Evolutionary conservation across 2,113 vertebrate species (phyloP).

Genomic region (Psammodynastes pulverulentus): DNA sequence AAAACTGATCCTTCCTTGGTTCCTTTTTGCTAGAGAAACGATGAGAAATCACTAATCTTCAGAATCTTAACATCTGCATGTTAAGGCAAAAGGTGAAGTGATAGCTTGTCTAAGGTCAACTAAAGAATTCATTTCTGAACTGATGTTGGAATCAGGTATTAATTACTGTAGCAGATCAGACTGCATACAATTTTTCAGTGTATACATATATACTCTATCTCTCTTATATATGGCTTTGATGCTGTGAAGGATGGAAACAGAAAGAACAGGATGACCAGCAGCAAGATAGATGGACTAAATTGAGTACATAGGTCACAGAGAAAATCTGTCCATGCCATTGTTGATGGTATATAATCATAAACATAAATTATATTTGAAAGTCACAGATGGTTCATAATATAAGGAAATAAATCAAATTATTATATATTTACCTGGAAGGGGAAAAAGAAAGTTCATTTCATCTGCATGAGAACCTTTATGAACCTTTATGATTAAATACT

Average conservation of each 20-base stretch:
- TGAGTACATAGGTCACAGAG: neutral
- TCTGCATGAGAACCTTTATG: neutral
- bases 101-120: neutral
- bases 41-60: neutral
- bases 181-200: neutral
- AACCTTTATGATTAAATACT: constrained; percentile 26
- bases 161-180: neutral
- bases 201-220: neutral
- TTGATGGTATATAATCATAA: neutral
- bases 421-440: neutral
- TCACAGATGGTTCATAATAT: neutral
- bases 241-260: neutral
- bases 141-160: neutral
- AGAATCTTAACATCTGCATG: neutral
- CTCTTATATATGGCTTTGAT: neutral
- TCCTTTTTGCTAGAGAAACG: neutral
- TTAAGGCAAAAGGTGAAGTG: neutral
- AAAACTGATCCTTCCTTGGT: neutral
- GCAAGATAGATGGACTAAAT: neutral
- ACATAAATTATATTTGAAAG: neutral
- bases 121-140: neutral
- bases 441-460: neutral
- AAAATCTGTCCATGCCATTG: neutral
- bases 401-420: neutral
- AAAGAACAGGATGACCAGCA: neutral